phyloP scores from a whole-genome alignment of 2,113 vertebrate genomes.

The Delphinapterus leucas region DNA sequence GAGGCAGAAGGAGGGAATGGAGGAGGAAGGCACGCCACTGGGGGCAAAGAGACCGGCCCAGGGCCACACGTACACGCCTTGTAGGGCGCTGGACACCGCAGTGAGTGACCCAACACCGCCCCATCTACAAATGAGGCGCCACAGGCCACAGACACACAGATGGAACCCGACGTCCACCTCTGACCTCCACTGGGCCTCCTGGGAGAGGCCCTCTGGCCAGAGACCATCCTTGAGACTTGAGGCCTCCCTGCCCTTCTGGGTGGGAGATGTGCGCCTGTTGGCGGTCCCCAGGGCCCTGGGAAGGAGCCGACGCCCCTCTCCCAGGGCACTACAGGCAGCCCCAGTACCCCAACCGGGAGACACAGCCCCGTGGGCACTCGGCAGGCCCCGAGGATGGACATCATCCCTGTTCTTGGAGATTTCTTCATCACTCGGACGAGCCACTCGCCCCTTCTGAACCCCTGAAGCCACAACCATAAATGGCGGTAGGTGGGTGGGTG shows the following conservation, averaged over 20 bases:
- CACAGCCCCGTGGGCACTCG: not conserved
- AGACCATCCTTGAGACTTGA: not conserved
- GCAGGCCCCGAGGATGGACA: not conserved
- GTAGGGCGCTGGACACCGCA: not conserved
- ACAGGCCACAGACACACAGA: fast-evolving
- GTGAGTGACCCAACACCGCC: not conserved
- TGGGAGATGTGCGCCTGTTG: not conserved
- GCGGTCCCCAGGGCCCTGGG: not conserved
- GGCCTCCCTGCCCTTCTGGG: not conserved
- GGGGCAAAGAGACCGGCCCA: not conserved
- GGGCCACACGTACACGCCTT: not conserved
- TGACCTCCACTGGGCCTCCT: not conserved
- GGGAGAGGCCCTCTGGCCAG: not conserved
- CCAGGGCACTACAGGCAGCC: not conserved
- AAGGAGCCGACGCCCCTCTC: not conserved
- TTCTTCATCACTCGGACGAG: not conserved
- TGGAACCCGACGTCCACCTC: not conserved
- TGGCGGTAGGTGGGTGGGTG: not conserved
- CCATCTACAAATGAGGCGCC: not conserved
- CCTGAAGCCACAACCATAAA: fast-evolving
- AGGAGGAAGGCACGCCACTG: not conserved
- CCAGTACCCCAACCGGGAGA: not conserved
- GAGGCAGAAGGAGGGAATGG: not conserved
- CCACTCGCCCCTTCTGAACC: not conserved
- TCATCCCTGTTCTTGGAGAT: not conserved